Evolutionary conservation across 2,113 vertebrate genomes (phyloP).

Genomic region (Geococcyx californianus): DNA sequence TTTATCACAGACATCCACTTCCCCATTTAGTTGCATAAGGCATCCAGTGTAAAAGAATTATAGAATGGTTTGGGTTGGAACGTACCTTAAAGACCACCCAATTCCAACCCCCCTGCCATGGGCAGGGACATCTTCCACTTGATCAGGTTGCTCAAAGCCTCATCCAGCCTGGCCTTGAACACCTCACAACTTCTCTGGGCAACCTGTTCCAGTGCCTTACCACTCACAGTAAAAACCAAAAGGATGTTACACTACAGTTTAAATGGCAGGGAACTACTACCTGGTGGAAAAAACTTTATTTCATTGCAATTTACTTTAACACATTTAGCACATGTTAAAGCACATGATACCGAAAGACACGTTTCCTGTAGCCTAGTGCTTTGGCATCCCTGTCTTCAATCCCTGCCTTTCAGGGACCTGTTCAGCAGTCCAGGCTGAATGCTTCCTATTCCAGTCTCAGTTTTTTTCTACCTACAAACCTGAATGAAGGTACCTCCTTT

Average conservation of each 20-base stretch:
- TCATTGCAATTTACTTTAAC: neutral
- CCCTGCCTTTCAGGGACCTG: neutral
- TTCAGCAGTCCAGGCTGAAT: too few relatives aligned
- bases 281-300: neutral
- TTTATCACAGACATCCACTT: neutral
- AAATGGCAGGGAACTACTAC: neutral
- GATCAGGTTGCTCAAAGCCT: too few relatives aligned
- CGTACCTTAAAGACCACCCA: too few relatives aligned
- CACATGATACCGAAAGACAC: accelerated
- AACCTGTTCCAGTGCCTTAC: too few relatives aligned
- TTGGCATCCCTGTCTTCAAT: neutral
- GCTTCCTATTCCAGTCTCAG: too few relatives aligned
- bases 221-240: neutral
- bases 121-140: too few relatives aligned
- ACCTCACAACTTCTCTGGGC: too few relatives aligned
- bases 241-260: neutral
- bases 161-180: too few relatives aligned
- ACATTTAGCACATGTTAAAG: too few relatives aligned
- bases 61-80: too few relatives aligned
- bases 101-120: too few relatives aligned
- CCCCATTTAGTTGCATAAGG: neutral
- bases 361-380: neutral
- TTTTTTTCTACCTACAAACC: neutral
- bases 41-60: too few relatives aligned
- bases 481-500: neutral